Evolutionary conservation across 2,797 vertebrate species (phyloP).

Genomic region (Sternotherus odoratus): DNA sequence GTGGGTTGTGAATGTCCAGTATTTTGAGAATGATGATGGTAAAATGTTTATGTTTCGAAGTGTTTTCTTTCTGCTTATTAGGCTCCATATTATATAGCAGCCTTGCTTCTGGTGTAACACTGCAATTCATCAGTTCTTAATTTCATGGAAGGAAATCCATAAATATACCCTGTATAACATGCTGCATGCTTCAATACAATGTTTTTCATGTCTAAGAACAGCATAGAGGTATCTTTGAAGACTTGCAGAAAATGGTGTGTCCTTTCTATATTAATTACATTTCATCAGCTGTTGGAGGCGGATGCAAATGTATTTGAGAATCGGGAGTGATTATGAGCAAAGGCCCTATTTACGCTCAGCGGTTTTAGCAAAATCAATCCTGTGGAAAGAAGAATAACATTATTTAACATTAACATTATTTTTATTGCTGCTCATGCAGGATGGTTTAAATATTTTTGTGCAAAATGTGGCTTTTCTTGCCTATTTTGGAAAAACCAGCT

Average conservation of each 20-base stretch:
- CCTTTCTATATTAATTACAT: slow-evolving; percentile 3
- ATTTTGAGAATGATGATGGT: slow-evolving; percentile 65
- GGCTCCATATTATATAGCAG: slow-evolving; percentile 64
- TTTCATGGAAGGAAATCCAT: slow-evolving; percentile 62
- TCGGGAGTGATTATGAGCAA: slow-evolving; percentile 16
- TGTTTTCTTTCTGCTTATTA: slow-evolving; percentile 67
- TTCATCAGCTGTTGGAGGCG: slow-evolving; percentile 25
- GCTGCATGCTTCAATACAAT: slow-evolving; percentile 40
- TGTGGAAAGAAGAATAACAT: slow-evolving; percentile 7
- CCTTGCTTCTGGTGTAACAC: slow-evolving; percentile 46
- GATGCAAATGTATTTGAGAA: slow-evolving; percentile 55
- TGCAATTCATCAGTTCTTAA: slow-evolving; percentile 64
- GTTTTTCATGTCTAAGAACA: slow-evolving; percentile 35
- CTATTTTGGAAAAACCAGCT: slow-evolving; percentile 23
- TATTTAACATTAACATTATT: slow-evolving; percentile 10
- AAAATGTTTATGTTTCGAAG: slow-evolving; percentile 76
- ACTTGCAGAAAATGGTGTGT: slow-evolving; percentile 10
- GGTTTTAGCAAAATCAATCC: slow-evolving; percentile 35
- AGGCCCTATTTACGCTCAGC: slow-evolving; percentile 20
- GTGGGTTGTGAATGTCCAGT: slow-evolving; percentile 71
- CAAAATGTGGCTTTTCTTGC: slow-evolving; percentile 48
- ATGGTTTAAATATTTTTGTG: slow-evolving; percentile 2
- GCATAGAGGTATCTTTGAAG: slow-evolving; percentile 37
- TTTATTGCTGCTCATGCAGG: slow-evolving; percentile 43
- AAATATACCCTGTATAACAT: slow-evolving; percentile 65